Base-by-base conservation (phyloP, 2,113 vertebrate genomes). In the Telmatochromis sp. region DNA sequence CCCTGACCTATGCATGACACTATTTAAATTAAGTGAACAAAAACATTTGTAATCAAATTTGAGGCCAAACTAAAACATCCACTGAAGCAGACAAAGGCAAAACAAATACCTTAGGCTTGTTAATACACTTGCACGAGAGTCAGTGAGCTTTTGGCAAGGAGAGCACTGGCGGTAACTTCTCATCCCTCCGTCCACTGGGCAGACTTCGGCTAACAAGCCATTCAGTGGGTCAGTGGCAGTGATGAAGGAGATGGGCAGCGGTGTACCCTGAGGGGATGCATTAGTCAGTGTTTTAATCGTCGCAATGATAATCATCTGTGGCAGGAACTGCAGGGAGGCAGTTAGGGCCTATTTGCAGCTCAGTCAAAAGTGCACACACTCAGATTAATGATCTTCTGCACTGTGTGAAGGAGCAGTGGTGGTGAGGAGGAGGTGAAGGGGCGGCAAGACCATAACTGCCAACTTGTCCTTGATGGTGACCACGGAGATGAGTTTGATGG, bases 241-340 rank as follows among this genome's bases (percentile, higher is more conserved):
- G 94, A 94, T 92, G 91, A 90, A 93, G 92, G 91, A 89, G 87
- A 63, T 40, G 82, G 87, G 83, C 85, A 49, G 91, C n/a, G 15
- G 58, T 13, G n/a, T 60, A 82, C 90, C 85, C 91, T 37, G 70
- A 86, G 94, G 90, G 82, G 26, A 21, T 42, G 54, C 55, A 88
- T 96, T 95, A 94, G 88, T 96, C 94, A 94, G 73, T 65, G 86
- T 70, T 90, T 89, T 93, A 94, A 95, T 95, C 55, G 83, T 89
- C 60, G 55, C 85, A 87, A 28, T 70, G 85, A 92, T 94, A 94
- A 96, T 94, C 91, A 91, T 93, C 84, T 90, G 94, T 92, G 93
- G 94, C 87, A 92, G 90, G 40, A 93, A 91, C 88, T 93, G 92
- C 91, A 87, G 91, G 89, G 88, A 92, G 92, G 88, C 92, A 86